Conservation (phyloP, 30 jellyfish, hydroid and myxozoan species). For the Cassiopea andromeda region DNA sequence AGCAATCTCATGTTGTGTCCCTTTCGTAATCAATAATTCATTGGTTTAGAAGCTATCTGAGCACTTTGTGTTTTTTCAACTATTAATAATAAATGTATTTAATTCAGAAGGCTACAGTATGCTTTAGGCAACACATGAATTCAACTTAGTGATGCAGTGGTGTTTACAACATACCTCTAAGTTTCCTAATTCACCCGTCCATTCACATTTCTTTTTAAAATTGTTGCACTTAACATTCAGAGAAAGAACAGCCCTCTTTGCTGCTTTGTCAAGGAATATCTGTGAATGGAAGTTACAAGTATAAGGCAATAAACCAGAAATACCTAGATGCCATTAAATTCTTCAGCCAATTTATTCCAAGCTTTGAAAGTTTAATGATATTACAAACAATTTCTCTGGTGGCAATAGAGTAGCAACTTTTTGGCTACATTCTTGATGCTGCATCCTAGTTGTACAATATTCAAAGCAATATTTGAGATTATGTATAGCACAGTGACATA, state of each 20-base stretch:
- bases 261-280: conserved; percentile 98
- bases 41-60: not conserved
- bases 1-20: not conserved
- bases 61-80: too few relatives aligned
- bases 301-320: not conserved
- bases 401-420: too few relatives aligned
- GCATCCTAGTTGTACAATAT: too few relatives aligned
- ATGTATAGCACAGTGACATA: too few relatives aligned
- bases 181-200: conserved; percentile 95
- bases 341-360: too few relatives aligned
- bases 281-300: not conserved
- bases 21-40: not conserved
- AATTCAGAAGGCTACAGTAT: not conserved
- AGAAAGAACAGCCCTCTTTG: conserved; percentile 89
- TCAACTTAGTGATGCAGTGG: not conserved
- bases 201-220: conserved; percentile 89
- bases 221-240: conserved; percentile 78
- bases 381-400: too few relatives aligned
- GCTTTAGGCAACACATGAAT: not conserved
- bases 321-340: too few relatives aligned
- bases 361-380: too few relatives aligned
- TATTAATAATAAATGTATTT: too few relatives aligned
- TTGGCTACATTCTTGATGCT: too few relatives aligned
- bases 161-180: conserved; percentile 75
- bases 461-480: too few relatives aligned